These are phyloP conservation scores for Aptenodytes forsteri DNA, from an alignment of 2,113 vertebrate species.

Conservation along the genomic window DNA sequence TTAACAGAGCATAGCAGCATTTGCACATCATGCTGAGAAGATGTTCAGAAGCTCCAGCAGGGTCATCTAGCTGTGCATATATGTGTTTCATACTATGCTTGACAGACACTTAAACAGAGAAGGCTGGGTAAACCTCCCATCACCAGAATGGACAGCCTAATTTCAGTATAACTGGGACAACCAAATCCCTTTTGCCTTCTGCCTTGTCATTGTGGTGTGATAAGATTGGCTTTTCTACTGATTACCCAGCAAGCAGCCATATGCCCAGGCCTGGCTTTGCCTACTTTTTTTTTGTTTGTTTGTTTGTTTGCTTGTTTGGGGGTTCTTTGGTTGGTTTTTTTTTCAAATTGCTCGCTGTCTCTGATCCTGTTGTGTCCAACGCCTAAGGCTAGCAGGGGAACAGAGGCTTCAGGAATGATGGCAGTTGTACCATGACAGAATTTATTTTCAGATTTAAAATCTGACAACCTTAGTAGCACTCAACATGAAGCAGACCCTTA, in stretches of 20 bases:
- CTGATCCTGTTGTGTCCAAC: background rate
- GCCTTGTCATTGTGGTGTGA: background rate
- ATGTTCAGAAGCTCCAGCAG: background rate
- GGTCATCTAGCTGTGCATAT: background rate
- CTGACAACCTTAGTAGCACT: background rate
- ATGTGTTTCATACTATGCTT: background rate
- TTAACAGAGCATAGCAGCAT: background rate
- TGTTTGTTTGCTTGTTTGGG: background rate
- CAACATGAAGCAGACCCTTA: background rate
- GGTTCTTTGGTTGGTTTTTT: fast-evolving
- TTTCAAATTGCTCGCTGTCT: background rate
- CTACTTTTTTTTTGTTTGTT: background rate
- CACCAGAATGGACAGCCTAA: background rate
- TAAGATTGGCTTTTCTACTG: background rate
- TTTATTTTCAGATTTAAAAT: background rate
- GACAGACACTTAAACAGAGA: slow-evolving; percentile 14
- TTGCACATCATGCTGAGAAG: background rate
- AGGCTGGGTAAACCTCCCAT: background rate
- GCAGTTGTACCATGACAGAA: background rate
- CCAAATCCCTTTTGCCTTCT: background rate
- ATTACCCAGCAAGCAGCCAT: background rate
- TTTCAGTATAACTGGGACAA: background rate
- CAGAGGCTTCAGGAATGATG: background rate
- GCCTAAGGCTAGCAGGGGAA: background rate
- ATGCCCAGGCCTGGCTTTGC: background rate